Base-by-base conservation (phyloP, 1,140 invertebrate genomes). In the Pollicipes pollicipes region DNA sequence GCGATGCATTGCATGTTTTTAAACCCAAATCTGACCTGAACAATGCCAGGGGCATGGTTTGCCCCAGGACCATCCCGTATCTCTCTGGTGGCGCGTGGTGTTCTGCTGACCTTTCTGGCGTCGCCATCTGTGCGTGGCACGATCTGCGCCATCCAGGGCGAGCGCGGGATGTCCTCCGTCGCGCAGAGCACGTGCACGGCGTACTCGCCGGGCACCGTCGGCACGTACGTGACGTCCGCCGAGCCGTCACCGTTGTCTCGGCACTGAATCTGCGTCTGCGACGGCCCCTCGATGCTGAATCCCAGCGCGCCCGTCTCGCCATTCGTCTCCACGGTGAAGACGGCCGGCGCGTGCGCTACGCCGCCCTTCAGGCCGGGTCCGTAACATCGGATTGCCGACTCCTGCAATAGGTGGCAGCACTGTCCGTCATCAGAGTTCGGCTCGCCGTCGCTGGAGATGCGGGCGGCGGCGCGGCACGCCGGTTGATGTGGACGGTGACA, bases 241-340 rank as follows among this genome's bases (percentile, higher is more conserved):
- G 90, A 91, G 17, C 90, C 91, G 81, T 94, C 91, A 58, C 88
- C 90, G 78, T 93, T 91, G 77, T 95, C 92, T 68, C 88, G 84
- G 76, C 91, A 94, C 75, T 58, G 45, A 74, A 93, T 93, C 79
- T 88, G 89, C 1, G 91, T 90, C 80, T 58, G 90, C 21, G 89
- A 91, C 58, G 91, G 91, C 71, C 92, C 92, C 81, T 93, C 89
- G 76, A 95, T 92, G 69, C 90, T 91, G 78, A 94, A 95, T 28
- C 90, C 88, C 72, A 96, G 81, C 70, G 88, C 88, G 70, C 91
- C 91, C 68, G 89, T 90, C 82, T 95, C 91, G 21, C 91, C 92
- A 79, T 93, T 92, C 0, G 92, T 95, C 13, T 95, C 91, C 2
- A 95, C 92, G 27, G 89, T 90, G 78, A 96, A 96, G 71, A 88